Percentiles rank a stretch among this genome's conserved stretches.
Conservation (phyloP, 2,888 invertebrate genomes). For the Hesperia comma region DNA sequence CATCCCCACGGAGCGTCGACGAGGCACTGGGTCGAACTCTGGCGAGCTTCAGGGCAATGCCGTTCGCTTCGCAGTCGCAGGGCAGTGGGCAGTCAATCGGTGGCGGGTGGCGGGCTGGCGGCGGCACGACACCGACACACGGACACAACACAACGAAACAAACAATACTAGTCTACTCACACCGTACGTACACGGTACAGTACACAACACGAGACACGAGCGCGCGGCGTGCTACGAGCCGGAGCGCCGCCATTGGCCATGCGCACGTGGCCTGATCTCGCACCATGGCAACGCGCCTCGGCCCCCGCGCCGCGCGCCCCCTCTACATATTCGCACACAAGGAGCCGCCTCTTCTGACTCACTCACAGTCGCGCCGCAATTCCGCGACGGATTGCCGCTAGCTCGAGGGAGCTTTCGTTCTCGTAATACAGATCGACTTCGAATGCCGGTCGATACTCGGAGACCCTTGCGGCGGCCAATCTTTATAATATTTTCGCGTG, state of each 20-base stretch:
- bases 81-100: not conserved
- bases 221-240: constrained; percentile 48
- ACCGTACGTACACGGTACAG: not conserved
- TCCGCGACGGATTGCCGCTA: constrained; percentile 35
- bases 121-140: not conserved
- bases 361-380: constrained; percentile 46
- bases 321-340: constrained; percentile 52
- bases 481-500: constrained; percentile 28
- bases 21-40: too few relatives aligned
- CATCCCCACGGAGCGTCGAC: too few relatives aligned
- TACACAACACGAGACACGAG: constrained; percentile 40
- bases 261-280: constrained; percentile 90
- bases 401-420: constrained; percentile 18
- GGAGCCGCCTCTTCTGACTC: constrained; percentile 43
- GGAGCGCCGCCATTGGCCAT: constrained; percentile 84
- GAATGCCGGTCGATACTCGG: constrained; percentile 63
- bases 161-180: not conserved
- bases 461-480: constrained; percentile 43
- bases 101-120: not conserved
- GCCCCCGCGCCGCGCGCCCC: constrained; percentile 48
- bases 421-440: constrained; percentile 42
- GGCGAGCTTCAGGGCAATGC: too few relatives aligned
- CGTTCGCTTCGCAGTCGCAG: too few relatives aligned
- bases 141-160: not conserved
- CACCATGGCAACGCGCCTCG: constrained; percentile 85